These are phyloP conservation scores for Heliconius nattereri DNA, from an alignment of 1,140 invertebrate genomes.

Conservation along the genomic window DNA sequence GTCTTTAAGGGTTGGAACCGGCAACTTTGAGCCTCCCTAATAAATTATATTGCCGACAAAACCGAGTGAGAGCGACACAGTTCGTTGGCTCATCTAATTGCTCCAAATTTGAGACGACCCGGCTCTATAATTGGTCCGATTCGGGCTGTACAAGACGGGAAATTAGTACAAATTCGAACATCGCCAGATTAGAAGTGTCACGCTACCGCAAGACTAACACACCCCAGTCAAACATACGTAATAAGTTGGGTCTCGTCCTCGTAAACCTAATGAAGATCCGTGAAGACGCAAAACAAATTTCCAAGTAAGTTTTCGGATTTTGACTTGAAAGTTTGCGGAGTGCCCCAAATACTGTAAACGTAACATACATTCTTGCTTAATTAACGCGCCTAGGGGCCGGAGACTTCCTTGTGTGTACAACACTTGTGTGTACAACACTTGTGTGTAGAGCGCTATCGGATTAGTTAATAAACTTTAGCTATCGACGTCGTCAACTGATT, in stretches of 20 bases:
- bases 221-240: constrained; percentile 63
- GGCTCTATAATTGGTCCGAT: constrained; percentile 75
- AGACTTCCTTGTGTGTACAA: constrained; percentile 14
- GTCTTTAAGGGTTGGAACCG: constrained; percentile 77
- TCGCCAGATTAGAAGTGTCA: constrained; percentile 58
- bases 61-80: constrained; percentile 76
- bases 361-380: constrained; percentile 62
- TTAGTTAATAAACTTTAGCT: constrained; percentile 5
- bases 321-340: constrained; percentile 55
- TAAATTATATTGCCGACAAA: constrained; percentile 81
- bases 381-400: constrained; percentile 52
- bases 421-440: constrained; percentile 9
- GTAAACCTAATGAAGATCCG: constrained; percentile 73
- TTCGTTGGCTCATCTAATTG: constrained; percentile 79
- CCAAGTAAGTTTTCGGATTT: constrained; percentile 60
- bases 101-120: constrained; percentile 74
- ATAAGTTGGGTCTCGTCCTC: constrained; percentile 63
- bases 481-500: neutral
- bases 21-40: constrained; percentile 76
- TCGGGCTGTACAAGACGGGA: constrained; percentile 60
- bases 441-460: constrained; percentile 1
- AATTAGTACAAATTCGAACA: constrained; percentile 72
- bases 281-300: constrained; percentile 69
- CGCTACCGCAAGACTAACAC: constrained; percentile 66
- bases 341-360: constrained; percentile 58